phyloP scores from a whole-genome alignment of 2,888 invertebrate species.

The Cosmorhoe ocellata region DNA sequence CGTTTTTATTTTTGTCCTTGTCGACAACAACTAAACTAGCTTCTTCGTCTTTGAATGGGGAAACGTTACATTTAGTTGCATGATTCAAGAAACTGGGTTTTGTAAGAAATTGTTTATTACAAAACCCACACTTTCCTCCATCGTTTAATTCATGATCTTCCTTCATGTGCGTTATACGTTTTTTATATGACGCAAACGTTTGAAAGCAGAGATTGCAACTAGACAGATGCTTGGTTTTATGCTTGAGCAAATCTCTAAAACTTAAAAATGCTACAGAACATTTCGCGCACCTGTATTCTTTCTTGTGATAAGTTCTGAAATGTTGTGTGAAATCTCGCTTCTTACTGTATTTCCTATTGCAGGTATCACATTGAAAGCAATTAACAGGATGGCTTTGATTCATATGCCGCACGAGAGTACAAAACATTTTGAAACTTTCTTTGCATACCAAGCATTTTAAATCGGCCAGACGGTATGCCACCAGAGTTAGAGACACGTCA shows the following conservation, averaged over 20 bases:
- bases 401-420: conserved; percentile 57
- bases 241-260: conserved; percentile 46
- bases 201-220: conserved; percentile 63
- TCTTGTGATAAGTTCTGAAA: conserved; percentile 50
- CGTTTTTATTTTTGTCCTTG: conserved; percentile 42
- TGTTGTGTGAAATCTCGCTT: conserved; percentile 59
- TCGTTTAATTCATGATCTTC: conserved; percentile 47
- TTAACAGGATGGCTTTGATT: conserved; percentile 54
- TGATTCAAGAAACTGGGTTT: conserved; percentile 60
- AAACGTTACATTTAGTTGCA: conserved; percentile 49
- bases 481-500: conserved; percentile 47
- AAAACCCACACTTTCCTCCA: conserved; percentile 56
- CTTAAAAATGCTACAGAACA: conserved; percentile 50
- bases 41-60: conserved; percentile 1
- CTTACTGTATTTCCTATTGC: conserved; percentile 56
- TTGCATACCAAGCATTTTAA: conserved; percentile 60
- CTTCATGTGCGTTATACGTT: conserved; percentile 61
- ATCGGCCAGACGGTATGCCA: conserved; percentile 55
- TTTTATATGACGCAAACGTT: conserved; percentile 51
- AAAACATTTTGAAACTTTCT: conserved; percentile 48
- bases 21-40: conserved; percentile 31
- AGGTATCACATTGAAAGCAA: conserved; percentile 49
- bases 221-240: conserved; percentile 56
- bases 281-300: conserved; percentile 51
- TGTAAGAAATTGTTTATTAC: conserved; percentile 52